A percentile compares a stretch with the other conserved stretches of the same genome.
phyloP scores from a whole-genome alignment of 2,797 vertebrate genomes.

The Bryconaethiops microstoma region DNA sequence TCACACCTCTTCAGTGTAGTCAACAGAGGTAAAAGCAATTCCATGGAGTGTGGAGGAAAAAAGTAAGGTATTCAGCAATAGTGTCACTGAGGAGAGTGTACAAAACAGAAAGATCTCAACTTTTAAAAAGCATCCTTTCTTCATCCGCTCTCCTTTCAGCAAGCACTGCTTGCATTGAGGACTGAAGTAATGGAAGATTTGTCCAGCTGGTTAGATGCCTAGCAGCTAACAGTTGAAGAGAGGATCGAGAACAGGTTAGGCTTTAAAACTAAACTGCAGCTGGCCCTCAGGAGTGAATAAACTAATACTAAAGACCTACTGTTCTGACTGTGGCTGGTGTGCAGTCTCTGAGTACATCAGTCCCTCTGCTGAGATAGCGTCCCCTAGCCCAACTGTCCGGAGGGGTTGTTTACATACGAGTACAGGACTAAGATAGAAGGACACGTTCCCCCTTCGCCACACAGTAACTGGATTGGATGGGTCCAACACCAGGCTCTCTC shows the following conservation, averaged over 20 bases:
- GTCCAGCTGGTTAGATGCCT: constrained; percentile 17
- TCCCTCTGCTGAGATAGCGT: constrained; percentile 95
- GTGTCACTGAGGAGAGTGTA: constrained; percentile 1
- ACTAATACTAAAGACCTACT: constrained; percentile 13
- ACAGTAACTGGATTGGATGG: constrained; percentile 80
- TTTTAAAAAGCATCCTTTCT: constrained; percentile 8
- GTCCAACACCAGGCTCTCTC: constrained; percentile 76
- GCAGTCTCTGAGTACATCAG: constrained; percentile 87
- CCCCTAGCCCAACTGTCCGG: constrained; percentile 94
- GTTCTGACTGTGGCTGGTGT: constrained; percentile 46
- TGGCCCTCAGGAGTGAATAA: neutral
- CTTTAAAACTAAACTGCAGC: constrained; percentile 4
- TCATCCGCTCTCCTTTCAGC: neutral
- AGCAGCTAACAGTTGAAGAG: constrained; percentile 12
- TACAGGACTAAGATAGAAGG: constrained; percentile 90
- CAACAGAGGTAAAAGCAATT: constrained; percentile 4
- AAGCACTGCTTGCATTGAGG: constrained; percentile 16
- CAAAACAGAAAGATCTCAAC: neutral
- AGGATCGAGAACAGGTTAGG: constrained; percentile 2
- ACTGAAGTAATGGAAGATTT: neutral
- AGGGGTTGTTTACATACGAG: constrained; percentile 90
- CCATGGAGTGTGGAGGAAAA: constrained; percentile 9
- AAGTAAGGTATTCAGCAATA: constrained; percentile 21
- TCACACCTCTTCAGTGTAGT: constrained; percentile 17
- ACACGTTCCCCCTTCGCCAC: constrained; percentile 85